These are phyloP conservation scores for Ectropis crepuscularia DNA, from an alignment of 2,888 invertebrate species.

Conservation along the genomic window DNA sequence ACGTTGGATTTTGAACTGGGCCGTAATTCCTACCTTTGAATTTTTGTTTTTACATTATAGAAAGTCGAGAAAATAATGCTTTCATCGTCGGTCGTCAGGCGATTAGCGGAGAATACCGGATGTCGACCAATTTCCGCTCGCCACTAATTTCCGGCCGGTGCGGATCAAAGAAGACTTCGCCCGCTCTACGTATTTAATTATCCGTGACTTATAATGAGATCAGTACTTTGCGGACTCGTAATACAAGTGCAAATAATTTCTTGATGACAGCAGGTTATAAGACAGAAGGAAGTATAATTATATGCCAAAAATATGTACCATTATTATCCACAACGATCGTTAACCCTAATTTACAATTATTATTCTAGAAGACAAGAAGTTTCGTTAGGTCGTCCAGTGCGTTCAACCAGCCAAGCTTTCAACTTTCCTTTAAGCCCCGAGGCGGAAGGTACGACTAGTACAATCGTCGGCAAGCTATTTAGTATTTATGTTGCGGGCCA, in stretches of 20 bases:
- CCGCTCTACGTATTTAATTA: conserved; percentile 13
- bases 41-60: not conserved
- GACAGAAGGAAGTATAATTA: no score
- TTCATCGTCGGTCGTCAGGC: not conserved
- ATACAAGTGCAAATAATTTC: conserved; percentile 7
- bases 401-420: no score
- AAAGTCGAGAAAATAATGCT: not conserved
- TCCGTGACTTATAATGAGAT: not conserved
- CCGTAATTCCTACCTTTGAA: not conserved
- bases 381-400: no score
- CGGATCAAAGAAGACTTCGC: conserved; percentile 16
- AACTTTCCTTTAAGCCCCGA: no score
- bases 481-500: no score
- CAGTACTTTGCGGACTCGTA: no score
- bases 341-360: no score
- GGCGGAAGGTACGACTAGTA: no score
- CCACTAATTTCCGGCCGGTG: conserved; percentile 16
- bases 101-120: conserved; percentile 15
- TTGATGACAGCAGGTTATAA: not conserved
- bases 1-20: not conserved
- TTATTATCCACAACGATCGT: no score
- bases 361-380: no score
- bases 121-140: conserved; percentile 5
- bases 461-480: no score
- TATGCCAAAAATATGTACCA: no score